Conservation (phyloP, 2,888 invertebrate species). For the Frankliniella fusca region DNA sequence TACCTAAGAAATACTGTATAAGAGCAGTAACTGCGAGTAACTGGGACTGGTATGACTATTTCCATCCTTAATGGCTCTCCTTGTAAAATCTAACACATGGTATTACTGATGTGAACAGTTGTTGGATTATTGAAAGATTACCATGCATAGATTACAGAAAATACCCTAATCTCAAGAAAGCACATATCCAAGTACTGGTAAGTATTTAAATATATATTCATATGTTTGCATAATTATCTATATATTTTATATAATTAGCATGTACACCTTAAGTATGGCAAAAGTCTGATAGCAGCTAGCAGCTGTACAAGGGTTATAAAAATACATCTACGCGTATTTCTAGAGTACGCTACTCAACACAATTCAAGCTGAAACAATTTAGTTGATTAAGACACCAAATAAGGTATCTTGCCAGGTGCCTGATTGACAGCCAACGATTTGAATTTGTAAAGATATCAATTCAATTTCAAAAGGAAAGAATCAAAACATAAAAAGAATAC, state of each 20-base stretch:
- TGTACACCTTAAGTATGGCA: conserved; percentile 16
- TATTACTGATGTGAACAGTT: background rate
- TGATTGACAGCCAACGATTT: background rate
- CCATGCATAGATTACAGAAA: background rate
- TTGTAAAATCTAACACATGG: background rate
- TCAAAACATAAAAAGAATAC: background rate
- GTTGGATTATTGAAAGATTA: background rate
- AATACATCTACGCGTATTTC: background rate
- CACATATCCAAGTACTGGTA: background rate
- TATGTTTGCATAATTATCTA: background rate
- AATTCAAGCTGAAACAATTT: background rate
- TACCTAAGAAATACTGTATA: background rate
- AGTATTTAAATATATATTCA: conserved; percentile 14
- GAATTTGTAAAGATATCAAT: background rate
- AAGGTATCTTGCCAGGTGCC: background rate
- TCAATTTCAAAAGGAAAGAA: background rate
- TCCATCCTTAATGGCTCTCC: too few relatives aligned
- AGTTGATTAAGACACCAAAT: background rate
- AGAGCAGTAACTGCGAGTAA: too few relatives aligned
- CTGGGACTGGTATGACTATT: too few relatives aligned
- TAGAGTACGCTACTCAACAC: background rate
- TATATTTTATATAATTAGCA: conserved; percentile 1
- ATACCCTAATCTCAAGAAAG: background rate
- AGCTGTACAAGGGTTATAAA: conserved; percentile 22
- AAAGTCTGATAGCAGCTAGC: conserved; percentile 12